Percentiles rank a stretch among this genome's conserved stretches.
phyloP scores from a whole-genome alignment of 1,140 invertebrate species.

The Pomacea maculata region DNA sequence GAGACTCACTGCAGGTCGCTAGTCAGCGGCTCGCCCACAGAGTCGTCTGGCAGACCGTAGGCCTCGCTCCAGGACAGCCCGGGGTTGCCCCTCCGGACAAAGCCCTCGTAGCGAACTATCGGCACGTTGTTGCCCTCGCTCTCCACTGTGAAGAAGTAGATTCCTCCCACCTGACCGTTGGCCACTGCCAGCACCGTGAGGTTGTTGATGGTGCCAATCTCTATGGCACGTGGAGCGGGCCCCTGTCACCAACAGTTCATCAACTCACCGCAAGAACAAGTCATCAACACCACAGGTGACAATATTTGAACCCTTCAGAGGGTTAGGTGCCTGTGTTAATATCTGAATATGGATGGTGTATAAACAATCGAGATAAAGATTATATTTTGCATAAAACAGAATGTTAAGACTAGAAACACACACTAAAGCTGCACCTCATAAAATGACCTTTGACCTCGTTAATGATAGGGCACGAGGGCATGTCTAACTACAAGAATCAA shows the following conservation, averaged over 20 bases:
- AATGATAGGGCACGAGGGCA: background rate
- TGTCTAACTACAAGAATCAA: too few species aligned
- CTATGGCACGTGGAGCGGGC: constrained; percentile 17
- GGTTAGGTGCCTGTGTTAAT: background rate
- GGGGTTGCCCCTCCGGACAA: constrained; percentile 8
- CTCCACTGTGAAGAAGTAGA: constrained; percentile 17
- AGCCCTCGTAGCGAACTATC: constrained; percentile 13
- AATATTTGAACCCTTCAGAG: background rate
- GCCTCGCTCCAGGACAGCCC: constrained; percentile 21
- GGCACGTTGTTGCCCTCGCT: background rate
- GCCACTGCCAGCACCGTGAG: constrained; percentile 9
- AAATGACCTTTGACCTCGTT: background rate
- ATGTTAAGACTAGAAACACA: too few species aligned
- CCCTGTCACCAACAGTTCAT: background rate
- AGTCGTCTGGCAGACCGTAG: constrained; percentile 3
- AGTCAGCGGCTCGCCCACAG: constrained; percentile 21
- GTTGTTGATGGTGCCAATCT: constrained; percentile 8
- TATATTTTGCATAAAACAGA: too few species aligned
- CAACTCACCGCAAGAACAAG: too few species aligned
- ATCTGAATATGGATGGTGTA: too few species aligned
- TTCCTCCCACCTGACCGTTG: constrained; percentile 22
- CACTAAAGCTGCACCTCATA: too few species aligned
- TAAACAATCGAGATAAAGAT: too few species aligned
- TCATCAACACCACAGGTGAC: too few species aligned
- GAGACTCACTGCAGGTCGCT: constrained; percentile 18